phyloP scores from a whole-genome alignment of 1,140 invertebrate species.

The Apis dorsata region DNA sequence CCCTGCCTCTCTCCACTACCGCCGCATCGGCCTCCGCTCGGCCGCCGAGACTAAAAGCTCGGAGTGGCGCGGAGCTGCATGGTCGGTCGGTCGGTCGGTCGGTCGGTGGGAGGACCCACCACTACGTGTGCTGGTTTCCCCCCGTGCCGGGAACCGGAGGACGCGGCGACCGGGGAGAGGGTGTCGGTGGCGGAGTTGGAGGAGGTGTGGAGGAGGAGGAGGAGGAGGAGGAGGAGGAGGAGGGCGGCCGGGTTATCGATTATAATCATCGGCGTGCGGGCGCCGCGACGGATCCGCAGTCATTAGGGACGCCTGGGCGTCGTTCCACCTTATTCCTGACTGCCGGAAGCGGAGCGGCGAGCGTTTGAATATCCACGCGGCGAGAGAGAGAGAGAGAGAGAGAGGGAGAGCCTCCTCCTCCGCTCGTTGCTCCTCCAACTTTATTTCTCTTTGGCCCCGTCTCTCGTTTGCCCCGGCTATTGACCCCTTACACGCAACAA shows the following conservation, averaged over 20 bases:
- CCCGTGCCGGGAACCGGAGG: constrained; percentile 33
- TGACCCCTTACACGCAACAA: constrained; percentile 24
- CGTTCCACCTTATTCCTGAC: constrained; percentile 65
- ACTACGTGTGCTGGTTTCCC: constrained; percentile 56
- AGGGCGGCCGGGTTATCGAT: constrained; percentile 72
- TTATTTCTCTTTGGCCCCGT: neutral
- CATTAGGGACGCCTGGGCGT: constrained; percentile 73
- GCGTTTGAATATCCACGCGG: constrained; percentile 60
- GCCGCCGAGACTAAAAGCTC: constrained; percentile 45
- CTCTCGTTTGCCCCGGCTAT: constrained; percentile 30
- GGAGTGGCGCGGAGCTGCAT: constrained; percentile 34
- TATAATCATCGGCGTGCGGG: constrained; percentile 73
- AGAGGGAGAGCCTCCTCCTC: neutral
- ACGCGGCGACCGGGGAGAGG: neutral
- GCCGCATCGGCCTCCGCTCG: constrained; percentile 37
- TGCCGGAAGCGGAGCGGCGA: constrained; percentile 56
- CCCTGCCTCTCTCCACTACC: neutral
- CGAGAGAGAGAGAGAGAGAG: constrained; percentile 40
- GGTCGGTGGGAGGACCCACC: constrained; percentile 51
- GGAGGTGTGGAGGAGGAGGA: neutral
- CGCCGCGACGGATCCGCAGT: constrained; percentile 70
- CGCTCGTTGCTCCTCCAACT: constrained; percentile 8
- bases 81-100: neutral
- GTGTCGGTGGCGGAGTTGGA: neutral
- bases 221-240: constrained; percentile 24